Base-by-base conservation (phyloP, 1,140 invertebrate genomes). In the Anastatus disparis region DNA sequence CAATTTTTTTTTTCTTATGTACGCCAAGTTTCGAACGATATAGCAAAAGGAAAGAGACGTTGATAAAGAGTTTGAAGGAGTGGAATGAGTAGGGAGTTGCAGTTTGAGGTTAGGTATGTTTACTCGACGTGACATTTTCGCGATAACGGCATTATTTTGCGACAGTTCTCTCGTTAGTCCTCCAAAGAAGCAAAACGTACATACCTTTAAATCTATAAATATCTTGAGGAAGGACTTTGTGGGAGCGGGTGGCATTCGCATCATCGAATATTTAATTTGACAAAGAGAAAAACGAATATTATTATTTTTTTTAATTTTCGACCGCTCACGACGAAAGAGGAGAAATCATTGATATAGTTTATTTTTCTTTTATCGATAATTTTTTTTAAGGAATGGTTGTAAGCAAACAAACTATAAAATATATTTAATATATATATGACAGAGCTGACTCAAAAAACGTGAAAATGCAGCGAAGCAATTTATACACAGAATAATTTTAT, bases 61-160 rank as follows among this genome's bases (percentile, higher is more conserved):
- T 53, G 20, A n/a, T n/a, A n/a, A n/a, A n/a, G n/a, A n/a, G n/a
- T n/a, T 31, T 15, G 0, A 12, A 31, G 3, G 2, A 12, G 13
- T 2, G 24, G 15, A 17, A 6, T 27, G 2, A 3, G 35, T 7
- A 3, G 22, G 42, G 4, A 46, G 26, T n/a, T 20, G 27, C 29
- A 15, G 24, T 31, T 55, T 26, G 35, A 58, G 6, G 24, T 55
- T 55, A 29, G n/a, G 35, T 55, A 55, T 31, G 44, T 61, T 68
- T 40, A 61, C 55, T 40, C 35, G 55, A 61, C 44, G 44, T 68
- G 64, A 74, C 68, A 64, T 62, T 71, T 74, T 65, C 42, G 59
- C 46, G 50, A 67, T 73, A 69, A 50, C 27, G 40, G 46, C 40
- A 61, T 65, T 66, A 48, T n/a, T 72, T 67, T 48, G 46, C 42